Conservation (phyloP, 2,888 invertebrate species). For the Chrysolina haemoptera region DNA sequence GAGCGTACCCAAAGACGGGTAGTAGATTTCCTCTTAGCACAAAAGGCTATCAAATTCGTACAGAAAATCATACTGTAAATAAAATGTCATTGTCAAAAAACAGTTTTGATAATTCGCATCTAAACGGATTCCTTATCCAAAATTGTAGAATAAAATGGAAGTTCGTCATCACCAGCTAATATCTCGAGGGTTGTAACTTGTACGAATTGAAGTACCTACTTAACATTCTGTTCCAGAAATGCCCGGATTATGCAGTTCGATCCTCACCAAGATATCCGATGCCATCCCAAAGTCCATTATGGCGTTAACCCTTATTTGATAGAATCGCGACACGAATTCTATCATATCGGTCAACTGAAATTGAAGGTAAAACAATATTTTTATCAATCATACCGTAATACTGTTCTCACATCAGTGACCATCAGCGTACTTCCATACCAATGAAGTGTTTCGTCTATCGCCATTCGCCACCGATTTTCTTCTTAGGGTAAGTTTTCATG, state of each 20-base stretch:
- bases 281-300: conserved; percentile 36
- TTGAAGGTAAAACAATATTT: conserved; percentile 37
- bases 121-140: too few species aligned
- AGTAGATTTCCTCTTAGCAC: too few species aligned
- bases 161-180: too few species aligned
- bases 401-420: too few species aligned
- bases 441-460: too few species aligned
- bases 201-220: background rate
- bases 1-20: too few species aligned
- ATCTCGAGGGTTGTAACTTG: background rate
- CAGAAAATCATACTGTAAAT: too few species aligned
- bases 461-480: too few species aligned
- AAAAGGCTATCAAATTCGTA: too few species aligned
- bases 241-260: conserved; percentile 24
- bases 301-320: conserved; percentile 37
- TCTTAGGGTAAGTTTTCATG: too few species aligned
- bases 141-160: conserved; percentile 26
- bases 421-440: too few species aligned
- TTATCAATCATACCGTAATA: too few species aligned
- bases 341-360: conserved; percentile 31
- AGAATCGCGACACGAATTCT: conserved; percentile 39
- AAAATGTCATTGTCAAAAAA: background rate
- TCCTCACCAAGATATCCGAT: conserved; percentile 27
- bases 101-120: background rate
- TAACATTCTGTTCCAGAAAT: conserved; percentile 34